These are phyloP conservation scores for Crypturellus tataupa DNA, from an alignment of 2,797 vertebrate species.

Conservation along the genomic window DNA sequence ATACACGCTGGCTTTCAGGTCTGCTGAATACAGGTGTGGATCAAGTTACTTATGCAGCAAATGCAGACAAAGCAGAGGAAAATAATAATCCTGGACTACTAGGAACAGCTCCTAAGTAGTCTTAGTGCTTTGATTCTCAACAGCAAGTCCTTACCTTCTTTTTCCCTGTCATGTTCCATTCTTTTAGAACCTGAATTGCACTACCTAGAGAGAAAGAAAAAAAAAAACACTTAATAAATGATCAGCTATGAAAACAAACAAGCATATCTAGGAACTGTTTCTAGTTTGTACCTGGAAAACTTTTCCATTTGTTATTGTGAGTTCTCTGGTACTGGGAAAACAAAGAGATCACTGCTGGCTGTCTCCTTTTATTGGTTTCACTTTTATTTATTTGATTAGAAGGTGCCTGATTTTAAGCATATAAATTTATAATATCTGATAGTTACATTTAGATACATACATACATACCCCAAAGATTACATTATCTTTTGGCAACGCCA, in stretches of 20 bases:
- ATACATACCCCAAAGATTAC: neutral
- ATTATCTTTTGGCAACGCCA: neutral
- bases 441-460: no score
- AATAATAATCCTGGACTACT: neutral
- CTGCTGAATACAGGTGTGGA: neutral
- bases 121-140: neutral
- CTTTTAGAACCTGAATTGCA: conserved; percentile 82
- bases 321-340: neutral
- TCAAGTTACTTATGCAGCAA: neutral
- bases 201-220: conserved; percentile 75
- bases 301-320: conserved; percentile 22
- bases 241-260: conserved; percentile 26
- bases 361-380: neutral
- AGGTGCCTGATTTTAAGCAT: neutral
- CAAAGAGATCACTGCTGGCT: neutral
- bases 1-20: neutral
- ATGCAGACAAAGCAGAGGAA: neutral
- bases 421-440: no score
- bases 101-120: neutral
- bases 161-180: conserved; percentile 86
- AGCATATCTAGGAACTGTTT: neutral
- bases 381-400: neutral
- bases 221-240: conserved; percentile 51
- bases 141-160: conserved; percentile 81
- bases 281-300: neutral